phyloP scores from a whole-genome alignment of 2,797 vertebrate species.

The Cynopterus sphinx region DNA sequence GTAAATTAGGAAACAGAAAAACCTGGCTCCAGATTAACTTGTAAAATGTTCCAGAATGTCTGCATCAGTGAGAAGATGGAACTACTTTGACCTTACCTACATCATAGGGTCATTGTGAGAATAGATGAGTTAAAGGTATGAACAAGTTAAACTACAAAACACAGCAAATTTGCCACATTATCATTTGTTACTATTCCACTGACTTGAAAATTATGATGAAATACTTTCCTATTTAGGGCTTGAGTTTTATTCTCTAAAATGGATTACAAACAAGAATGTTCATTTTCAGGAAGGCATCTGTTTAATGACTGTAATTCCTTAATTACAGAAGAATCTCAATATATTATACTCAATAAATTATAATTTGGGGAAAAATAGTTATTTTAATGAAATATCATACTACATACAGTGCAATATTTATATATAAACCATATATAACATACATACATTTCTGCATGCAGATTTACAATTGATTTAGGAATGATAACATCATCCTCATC shows the following conservation, averaged over 20 bases:
- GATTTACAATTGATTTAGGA: neutral
- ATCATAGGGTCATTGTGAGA: too few species aligned
- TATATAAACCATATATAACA: neutral
- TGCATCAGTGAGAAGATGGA: neutral
- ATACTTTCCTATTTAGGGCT: neutral
- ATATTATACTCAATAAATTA: too few species aligned
- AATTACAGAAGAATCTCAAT: neutral
- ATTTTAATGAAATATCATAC: neutral
- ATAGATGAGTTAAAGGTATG: neutral
- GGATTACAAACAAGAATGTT: neutral
- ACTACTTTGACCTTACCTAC: neutral
- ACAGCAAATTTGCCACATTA: neutral
- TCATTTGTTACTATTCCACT: neutral
- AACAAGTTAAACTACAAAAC: neutral
- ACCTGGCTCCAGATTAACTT: neutral
- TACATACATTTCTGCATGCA: neutral
- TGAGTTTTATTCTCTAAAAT: neutral
- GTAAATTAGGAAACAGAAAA: neutral
- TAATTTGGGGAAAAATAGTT: neutral
- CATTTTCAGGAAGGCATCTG: neutral
- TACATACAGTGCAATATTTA: neutral
- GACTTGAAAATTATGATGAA: neutral
- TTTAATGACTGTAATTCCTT: neutral
- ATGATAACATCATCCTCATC: neutral
- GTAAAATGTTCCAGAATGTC: neutral